Evolutionary conservation across 2,888 invertebrate species (phyloP).

Genomic region (Trichacis sp.): DNA sequence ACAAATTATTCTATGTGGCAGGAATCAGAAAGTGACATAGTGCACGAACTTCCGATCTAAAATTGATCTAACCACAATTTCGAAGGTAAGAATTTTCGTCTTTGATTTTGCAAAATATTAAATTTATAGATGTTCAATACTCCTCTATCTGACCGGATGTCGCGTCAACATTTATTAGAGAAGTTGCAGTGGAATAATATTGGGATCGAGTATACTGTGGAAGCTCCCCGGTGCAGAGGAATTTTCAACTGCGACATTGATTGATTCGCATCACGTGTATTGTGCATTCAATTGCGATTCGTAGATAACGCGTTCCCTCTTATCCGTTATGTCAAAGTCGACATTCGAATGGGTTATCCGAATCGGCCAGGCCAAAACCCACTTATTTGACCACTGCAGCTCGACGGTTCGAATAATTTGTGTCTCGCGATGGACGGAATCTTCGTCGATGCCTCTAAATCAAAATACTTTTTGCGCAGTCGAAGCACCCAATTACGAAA

Average conservation of each 20-base stretch:
- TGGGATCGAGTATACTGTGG: slow-evolving; percentile 30
- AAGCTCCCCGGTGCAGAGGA: slow-evolving; percentile 35
- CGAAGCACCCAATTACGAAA: neutral
- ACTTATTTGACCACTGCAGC: slow-evolving; percentile 1
- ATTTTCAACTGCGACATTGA: slow-evolving; percentile 42
- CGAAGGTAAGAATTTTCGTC: no score
- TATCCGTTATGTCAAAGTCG: slow-evolving; percentile 37
- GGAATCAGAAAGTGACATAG: no score
- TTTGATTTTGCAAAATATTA: no score
- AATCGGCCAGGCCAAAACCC: slow-evolving; percentile 34
- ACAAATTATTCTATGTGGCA: no score
- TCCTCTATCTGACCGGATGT: neutral
- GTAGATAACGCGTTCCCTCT: slow-evolving; percentile 39
- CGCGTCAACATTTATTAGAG: neutral
- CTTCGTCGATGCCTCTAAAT: no score
- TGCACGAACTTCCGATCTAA: no score
- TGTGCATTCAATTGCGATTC: slow-evolving; percentile 40
- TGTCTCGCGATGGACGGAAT: no score
- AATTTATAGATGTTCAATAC: slow-evolving; percentile 25
- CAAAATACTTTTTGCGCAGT: no score
- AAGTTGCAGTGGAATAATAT: neutral
- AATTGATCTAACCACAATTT: no score
- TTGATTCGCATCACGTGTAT: slow-evolving; percentile 41
- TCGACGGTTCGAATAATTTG: no score
- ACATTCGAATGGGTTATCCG: slow-evolving; percentile 42